Base-by-base conservation (phyloP, 1,140 invertebrate genomes). In the Drosophila pseudoananassae region DNA sequence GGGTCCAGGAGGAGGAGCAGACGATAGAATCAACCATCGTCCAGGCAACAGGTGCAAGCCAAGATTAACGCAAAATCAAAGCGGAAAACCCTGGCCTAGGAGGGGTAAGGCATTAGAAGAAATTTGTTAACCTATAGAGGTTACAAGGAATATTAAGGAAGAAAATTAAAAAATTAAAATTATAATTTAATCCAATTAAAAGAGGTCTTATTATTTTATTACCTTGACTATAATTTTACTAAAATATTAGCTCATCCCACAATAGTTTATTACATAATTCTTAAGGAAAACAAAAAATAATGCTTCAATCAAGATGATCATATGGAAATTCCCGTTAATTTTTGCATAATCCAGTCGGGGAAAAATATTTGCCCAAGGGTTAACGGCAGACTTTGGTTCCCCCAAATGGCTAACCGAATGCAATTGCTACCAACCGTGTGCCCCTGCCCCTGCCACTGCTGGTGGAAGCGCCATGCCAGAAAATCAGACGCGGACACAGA, bases 51-150 rank as follows among this genome's bases (percentile, higher is more conserved):
- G 83, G 82, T 88, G 83, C 82, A 88, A 69, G 84, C 75, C 74
- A 78, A 82, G 82, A 85, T 85, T 85, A 87, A 85, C 78, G 82
- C 71, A 88, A 88, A 87, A 87, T 87, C 83, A 87, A 87, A 87
- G 83, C 82, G 78, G 64, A 88, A 88, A 87, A 88, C 61, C 40
- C 63, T 60, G 63, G 69, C 65, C 60, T 51, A 60, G 73, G 61
- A 68, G 49, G 68, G 59, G n/a, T 9, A 55, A 52, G 12, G 36
- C 40, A 51, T 76, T 76, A 68, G 73, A 60, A 47, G 43, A 36
- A 76, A 46, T 60, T 56, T 38, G 20, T 75, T 75, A 75, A 75
- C 71, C 59, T 58, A 15, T 7, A 5, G 10, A 1, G 12, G 3
- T 14, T 6, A n/a, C 8, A 3, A 10, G 2, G 9, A 31, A 10